Conservation (phyloP, 1,140 invertebrate species). For the Batillaria attramentaria region DNA sequence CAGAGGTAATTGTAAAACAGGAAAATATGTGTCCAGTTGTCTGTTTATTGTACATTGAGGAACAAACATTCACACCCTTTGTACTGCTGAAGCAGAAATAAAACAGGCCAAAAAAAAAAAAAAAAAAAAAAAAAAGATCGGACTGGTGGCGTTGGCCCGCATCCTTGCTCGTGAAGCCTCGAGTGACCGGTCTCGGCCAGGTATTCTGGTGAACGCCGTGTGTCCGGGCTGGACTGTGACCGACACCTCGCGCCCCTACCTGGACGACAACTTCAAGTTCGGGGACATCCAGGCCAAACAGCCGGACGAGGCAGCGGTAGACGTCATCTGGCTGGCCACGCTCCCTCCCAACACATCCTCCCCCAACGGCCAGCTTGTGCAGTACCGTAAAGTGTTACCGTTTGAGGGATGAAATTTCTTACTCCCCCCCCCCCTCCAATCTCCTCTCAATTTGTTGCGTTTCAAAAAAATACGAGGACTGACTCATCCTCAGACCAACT, state of each 20-base stretch:
- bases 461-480: too few species aligned
- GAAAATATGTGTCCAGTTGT: too few species aligned
- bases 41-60: too few species aligned
- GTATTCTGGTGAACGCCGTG: slow-evolving; percentile 39
- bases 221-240: slow-evolving; percentile 46
- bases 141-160: slow-evolving; percentile 32
- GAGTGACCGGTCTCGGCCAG: slow-evolving; percentile 20
- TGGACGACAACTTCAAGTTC: slow-evolving; percentile 24
- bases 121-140: too few species aligned
- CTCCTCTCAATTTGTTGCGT: too few species aligned
- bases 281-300: slow-evolving; percentile 17
- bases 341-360: slow-evolving; percentile 32
- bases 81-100: too few species aligned
- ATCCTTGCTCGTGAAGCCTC: slow-evolving; percentile 26
- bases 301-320: slow-evolving; percentile 32
- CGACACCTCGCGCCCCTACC: slow-evolving; percentile 26
- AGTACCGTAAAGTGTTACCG: slow-evolving; percentile 23
- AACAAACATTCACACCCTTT: too few species aligned
- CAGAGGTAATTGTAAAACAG: too few species aligned
- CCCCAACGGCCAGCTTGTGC: slow-evolving; percentile 36
- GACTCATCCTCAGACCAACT: too few species aligned
- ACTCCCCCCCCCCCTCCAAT: too few species aligned
- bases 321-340: slow-evolving; percentile 41
- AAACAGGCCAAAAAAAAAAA: too few species aligned
- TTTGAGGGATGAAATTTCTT: slow-evolving; percentile 19